Evolutionary conservation across 2,113 vertebrate species (phyloP), one percentile per base, ranked within the genome.

Genomic region (Atherinomorus stipes): DNA sequence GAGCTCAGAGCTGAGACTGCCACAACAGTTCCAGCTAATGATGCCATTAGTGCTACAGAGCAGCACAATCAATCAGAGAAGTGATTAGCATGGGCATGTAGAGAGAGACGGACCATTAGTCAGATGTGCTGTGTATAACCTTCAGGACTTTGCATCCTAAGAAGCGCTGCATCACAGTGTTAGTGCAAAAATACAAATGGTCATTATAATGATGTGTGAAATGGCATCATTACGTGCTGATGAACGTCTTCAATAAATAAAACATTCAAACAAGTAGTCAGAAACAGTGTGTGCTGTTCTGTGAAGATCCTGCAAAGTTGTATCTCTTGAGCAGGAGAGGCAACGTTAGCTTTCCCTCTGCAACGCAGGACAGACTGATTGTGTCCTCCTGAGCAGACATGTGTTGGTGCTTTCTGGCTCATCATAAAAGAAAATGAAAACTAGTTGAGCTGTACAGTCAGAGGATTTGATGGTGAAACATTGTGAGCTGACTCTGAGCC

Each of bases 81-180:
- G 87, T 92, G 88, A 94, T 93, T 90, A 91, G 81, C 80, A 84
- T 87, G 82, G 86, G 84, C 83, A 81, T 84, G 87, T 86, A 85
- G 74, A 74, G 74, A 84, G 85, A 73, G 83, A 54, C 11, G 64
- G 85, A 72, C 72, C 88, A 91, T 93, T 90, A 90, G 86, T 90
- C 78, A 85, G 86, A 77, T 74, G 78, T 61, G 80, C 76, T 65
- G 79, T 74, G 79, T 75, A 22, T 84, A 88, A 88, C 88, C 90
- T 89, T 88, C 71, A 69, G 75, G 71, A 83, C 80, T 85, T 50
- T 34, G 72, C 15, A 18, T 64, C n/a, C 13, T 11, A 1, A 64
- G 60, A 50, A 54, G 40, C 22, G 22, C 26, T 10, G 7, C 1
- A 21, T 34, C 42, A 16, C 34, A 26, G 45, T 5, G 34, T 44